phyloP scores from a whole-genome alignment of 2,113 vertebrate species.

The Megaceryle maxima region DNA sequence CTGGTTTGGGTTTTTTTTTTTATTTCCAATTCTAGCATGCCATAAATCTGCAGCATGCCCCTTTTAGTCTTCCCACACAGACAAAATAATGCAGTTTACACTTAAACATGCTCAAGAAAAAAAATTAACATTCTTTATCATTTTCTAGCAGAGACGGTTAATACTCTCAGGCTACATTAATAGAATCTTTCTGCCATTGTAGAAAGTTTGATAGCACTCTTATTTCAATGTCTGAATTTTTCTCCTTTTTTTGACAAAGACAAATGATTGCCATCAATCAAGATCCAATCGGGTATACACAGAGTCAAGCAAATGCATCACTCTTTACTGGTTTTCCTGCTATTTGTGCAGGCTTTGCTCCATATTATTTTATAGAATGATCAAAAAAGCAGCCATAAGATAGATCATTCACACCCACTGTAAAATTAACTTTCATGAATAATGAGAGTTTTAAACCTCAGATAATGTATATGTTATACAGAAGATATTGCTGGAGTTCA shows the following conservation, averaged over 20 bases:
- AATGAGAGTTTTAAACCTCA: conserved; percentile 85
- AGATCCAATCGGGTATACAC: conserved; percentile 83
- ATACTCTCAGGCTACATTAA: conserved; percentile 82
- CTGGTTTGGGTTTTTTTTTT: not conserved
- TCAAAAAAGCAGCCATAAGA: conserved; percentile 82
- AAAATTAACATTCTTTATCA: conserved; percentile 84
- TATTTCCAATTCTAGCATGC: conserved; percentile 53
- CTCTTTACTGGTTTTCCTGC: conserved; percentile 83
- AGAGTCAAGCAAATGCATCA: conserved; percentile 81
- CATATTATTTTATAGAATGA: conserved; percentile 87
- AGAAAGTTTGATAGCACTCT: conserved; percentile 90
- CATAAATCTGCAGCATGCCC: conserved; percentile 69
- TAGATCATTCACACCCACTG: conserved; percentile 86
- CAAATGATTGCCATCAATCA: conserved; percentile 93
- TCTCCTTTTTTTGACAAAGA: conserved; percentile 87
- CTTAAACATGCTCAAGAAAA: conserved; percentile 71
- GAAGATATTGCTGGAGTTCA: conserved; percentile 81
- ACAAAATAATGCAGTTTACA: conserved; percentile 77
- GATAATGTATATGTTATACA: conserved; percentile 84
- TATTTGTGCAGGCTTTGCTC: conserved; percentile 84
- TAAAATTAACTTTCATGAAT: conserved; percentile 90
- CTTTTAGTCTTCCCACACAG: conserved; percentile 61
- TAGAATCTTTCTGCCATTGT: conserved; percentile 83
- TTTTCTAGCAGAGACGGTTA: conserved; percentile 80
- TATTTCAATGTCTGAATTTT: conserved; percentile 86